Evolutionary conservation across 2,888 invertebrate species (phyloP).

Genomic region (Drosophila infuscata): DNA sequence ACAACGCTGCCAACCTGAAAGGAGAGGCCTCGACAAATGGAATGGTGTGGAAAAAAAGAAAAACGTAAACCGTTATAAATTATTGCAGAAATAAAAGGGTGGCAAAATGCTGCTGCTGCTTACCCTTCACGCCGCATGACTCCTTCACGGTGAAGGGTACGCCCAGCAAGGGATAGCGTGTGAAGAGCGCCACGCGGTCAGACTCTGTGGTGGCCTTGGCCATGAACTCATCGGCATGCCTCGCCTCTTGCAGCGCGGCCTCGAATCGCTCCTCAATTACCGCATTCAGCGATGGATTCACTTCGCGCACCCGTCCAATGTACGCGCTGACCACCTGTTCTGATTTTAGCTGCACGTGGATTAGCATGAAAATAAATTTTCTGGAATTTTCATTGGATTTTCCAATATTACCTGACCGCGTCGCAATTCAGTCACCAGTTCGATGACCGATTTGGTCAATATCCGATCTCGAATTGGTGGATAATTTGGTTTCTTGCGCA

Average conservation of each 20-base stretch:
- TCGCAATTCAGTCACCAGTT: constrained; percentile 68
- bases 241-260: constrained; percentile 89
- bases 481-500: constrained; percentile 59
- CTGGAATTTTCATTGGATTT: background rate
- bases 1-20: constrained; percentile 89
- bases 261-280: constrained; percentile 89
- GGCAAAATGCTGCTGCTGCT: background rate
- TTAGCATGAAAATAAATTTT: background rate
- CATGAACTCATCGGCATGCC: constrained; percentile 86
- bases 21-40: constrained; percentile 87
- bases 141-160: constrained; percentile 94
- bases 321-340: constrained; percentile 87
- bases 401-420: constrained; percentile 64
- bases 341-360: constrained; percentile 86
- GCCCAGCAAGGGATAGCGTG: constrained; percentile 90
- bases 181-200: constrained; percentile 72
- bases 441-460: constrained; percentile 68
- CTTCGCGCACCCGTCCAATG: constrained; percentile 88
- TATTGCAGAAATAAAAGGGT: background rate
- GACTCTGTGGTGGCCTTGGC: constrained; percentile 64
- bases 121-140: constrained; percentile 90
- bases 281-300: constrained; percentile 90
- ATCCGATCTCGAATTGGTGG: constrained; percentile 69
- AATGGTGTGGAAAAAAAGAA: background rate
- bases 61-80: background rate